phyloP scores from a whole-genome alignment of 2,797 vertebrate species.

The Hybognathus amarus region DNA sequence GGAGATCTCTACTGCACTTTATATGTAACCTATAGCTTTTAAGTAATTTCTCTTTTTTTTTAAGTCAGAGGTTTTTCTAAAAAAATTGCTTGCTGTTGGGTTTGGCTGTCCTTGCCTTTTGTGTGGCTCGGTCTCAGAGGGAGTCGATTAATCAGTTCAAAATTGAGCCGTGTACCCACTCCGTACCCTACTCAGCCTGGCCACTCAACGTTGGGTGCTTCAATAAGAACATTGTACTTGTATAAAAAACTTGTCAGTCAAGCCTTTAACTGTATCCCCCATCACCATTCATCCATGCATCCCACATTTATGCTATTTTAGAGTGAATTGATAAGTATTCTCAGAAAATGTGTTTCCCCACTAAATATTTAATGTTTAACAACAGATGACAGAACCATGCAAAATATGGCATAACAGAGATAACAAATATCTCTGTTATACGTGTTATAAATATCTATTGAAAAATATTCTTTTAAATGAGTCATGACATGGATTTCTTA shows the following conservation, averaged over 20 bases:
- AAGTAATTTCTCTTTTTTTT: slow-evolving; percentile 31
- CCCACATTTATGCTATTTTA: slow-evolving; percentile 37
- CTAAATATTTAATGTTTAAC: slow-evolving; percentile 27
- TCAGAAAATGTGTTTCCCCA: slow-evolving; percentile 28
- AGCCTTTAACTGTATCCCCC: slow-evolving; percentile 56
- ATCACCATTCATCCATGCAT: slow-evolving; percentile 44
- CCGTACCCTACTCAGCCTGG: slow-evolving; percentile 35
- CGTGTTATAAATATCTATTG: background rate
- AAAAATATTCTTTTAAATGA: background rate
- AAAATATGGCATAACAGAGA: slow-evolving; percentile 2
- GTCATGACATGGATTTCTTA: background rate
- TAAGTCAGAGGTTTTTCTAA: background rate
- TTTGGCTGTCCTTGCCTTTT: slow-evolving; percentile 58
- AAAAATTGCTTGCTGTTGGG: slow-evolving; percentile 41
- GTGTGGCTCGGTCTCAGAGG: slow-evolving; percentile 55
- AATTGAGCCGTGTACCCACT: slow-evolving; percentile 48
- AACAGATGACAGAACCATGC: slow-evolving; percentile 39
- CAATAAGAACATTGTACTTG: slow-evolving; percentile 68
- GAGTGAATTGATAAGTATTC: slow-evolving; percentile 53
- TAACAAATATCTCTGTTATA: slow-evolving; percentile 6
- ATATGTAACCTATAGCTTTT: background rate
- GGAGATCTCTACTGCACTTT: background rate
- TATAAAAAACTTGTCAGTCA: slow-evolving; percentile 73
- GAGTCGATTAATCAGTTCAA: slow-evolving; percentile 67
- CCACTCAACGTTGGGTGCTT: slow-evolving; percentile 49